Evolutionary conservation across 2,888 invertebrate species (phyloP), one percentile per base, ranked within the genome.

Genomic region (Mystacides longicornis): DNA sequence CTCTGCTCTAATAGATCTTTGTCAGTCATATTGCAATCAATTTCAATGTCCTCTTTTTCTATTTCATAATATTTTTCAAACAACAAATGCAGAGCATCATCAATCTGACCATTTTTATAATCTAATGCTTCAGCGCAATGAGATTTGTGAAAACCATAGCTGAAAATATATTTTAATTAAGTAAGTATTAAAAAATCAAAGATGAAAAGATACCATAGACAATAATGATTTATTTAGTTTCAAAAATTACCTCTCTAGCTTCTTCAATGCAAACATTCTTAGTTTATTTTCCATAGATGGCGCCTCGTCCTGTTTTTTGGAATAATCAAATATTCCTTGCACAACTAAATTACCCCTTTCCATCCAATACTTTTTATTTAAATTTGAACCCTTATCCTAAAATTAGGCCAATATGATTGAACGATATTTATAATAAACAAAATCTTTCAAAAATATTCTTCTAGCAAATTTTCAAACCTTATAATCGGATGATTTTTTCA

Each of bases 81-180:
- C 46, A 91, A 73, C 60, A 87, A 69, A 67, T 84, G 80, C 61
- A 89, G 69, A 0, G 89, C 83, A 63, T 81, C 81, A 46, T 88
- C 88, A n/a, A 86, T 77, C 67, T 83, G 81, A 59, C 82, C 83
- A 2, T 79, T 75, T 23, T 85, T 82, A 60, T 81, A 73, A 60
- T 82, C 76, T 61, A 89, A 76, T 5, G 88, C 89, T 73, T 90
- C 89, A 33, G 79, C 66, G 68, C 89, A 89, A 67, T 91, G 90
- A 2, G 76, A 72, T 64, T 80, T 78, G 62, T 87, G 83, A 66
- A 89, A 91, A 59, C 89, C 87, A 67, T 85, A 88, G 66, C 84
- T 84, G 69, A 62, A 73, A n/a, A n/a, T n/a, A n/a, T n/a, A n/a
- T n/a, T n/a, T n/a, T 7, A 5, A 11, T 7, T 11, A 27, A 5